phyloP scores from a whole-genome alignment of 1,140 invertebrate species.

The Drosophila sp. region DNA sequence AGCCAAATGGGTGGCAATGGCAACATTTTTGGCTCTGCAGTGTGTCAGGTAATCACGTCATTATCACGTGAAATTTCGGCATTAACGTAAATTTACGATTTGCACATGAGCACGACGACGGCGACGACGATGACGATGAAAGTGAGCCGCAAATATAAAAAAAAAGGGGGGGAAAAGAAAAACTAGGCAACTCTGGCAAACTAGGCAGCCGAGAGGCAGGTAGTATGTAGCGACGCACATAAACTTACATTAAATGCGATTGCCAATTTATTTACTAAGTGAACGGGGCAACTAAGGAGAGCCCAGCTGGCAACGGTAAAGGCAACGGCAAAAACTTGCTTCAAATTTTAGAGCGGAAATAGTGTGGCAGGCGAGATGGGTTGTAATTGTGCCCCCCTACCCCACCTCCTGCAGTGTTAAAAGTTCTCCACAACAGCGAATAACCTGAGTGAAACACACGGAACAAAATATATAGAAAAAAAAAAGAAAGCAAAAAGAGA shows the following conservation, averaged over 20 bases:
- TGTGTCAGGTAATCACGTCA: conserved; percentile 79
- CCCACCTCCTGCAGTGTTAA: conserved; percentile 24
- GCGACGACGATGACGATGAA: conserved; percentile 25
- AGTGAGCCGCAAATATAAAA: conserved; percentile 26
- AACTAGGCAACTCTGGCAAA: not conserved
- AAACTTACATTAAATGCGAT: conserved; percentile 82
- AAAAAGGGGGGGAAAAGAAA: conserved; percentile 20
- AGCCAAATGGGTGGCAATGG: conserved; percentile 14
- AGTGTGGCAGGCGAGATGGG: conserved; percentile 61
- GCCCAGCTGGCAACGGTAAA: conserved; percentile 58
- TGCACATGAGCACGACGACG: conserved; percentile 69
- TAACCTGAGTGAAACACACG: conserved; percentile 67
- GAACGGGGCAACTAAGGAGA: conserved; percentile 42
- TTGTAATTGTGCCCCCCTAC: conserved; percentile 67
- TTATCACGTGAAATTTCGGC: conserved; percentile 82
- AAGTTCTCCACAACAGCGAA: conserved; percentile 56
- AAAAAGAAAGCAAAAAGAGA: not conserved
- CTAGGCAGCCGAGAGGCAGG: conserved; percentile 34
- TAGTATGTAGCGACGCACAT: conserved; percentile 73
- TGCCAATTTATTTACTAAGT: conserved; percentile 82
- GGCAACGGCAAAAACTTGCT: conserved; percentile 53
- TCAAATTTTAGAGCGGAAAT: conserved; percentile 80
- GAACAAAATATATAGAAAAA: conserved; percentile 18
- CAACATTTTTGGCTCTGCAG: conserved; percentile 18
- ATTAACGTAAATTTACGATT: conserved; percentile 81